Conservation (phyloP, 1,140 invertebrate species). For the Triops cancriformis region DNA sequence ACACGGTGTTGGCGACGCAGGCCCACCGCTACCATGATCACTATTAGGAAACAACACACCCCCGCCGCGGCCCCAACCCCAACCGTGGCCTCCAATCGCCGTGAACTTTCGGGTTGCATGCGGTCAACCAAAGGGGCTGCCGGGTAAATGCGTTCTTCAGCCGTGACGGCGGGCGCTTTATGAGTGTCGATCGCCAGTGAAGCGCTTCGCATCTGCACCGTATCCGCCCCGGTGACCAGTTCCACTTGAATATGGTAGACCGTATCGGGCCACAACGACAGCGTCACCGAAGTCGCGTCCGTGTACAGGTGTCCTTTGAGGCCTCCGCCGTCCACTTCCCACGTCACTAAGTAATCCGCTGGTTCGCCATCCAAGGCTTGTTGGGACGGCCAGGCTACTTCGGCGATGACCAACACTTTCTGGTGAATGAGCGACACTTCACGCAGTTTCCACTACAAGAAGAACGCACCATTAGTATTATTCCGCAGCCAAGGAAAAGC, state of each 20-base stretch:
- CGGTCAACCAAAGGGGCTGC: constrained; percentile 24
- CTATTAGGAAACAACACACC: constrained; percentile 21
- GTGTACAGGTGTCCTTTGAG: constrained; percentile 75
- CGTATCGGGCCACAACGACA: constrained; percentile 69
- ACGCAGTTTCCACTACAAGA: constrained; percentile 46
- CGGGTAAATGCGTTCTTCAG: constrained; percentile 17
- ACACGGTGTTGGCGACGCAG: constrained; percentile 18
- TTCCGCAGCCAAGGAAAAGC: background rate
- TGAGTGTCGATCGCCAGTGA: constrained; percentile 33
- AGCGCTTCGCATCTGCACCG: constrained; percentile 28
- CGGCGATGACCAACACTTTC: constrained; percentile 57
- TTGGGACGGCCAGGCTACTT: constrained; percentile 53
- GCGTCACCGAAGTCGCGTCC: constrained; percentile 62
- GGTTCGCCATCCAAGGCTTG: constrained; percentile 37
- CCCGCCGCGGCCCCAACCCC: constrained; percentile 25
- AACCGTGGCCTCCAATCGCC: constrained; percentile 25
- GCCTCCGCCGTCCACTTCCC: constrained; percentile 71
- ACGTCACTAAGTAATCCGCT: constrained; percentile 58
- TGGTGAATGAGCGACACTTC: constrained; percentile 59
- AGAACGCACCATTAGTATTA: background rate
- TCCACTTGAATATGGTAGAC: constrained; percentile 66
- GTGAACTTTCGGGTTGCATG: constrained; percentile 11
- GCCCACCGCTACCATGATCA: constrained; percentile 20
- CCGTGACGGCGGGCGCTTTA: constrained; percentile 26
- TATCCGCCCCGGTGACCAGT: constrained; percentile 32